Evolutionary conservation across 2,888 invertebrate genomes (phyloP), one percentile per base, ranked within the genome.

Genomic region (Xylota sylvarum): DNA sequence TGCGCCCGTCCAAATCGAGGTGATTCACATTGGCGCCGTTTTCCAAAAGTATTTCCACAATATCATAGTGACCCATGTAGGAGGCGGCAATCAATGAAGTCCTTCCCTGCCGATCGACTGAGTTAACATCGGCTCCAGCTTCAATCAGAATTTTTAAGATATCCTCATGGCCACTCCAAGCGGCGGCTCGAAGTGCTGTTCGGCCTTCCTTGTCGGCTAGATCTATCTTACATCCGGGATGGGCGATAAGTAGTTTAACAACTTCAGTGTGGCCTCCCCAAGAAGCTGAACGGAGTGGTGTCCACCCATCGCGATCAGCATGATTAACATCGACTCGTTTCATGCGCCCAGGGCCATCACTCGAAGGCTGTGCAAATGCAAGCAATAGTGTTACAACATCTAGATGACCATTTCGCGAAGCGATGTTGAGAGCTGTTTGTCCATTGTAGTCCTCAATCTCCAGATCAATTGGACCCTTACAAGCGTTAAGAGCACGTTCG

Each of bases 241-340:
- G 95, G 64, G 95, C 94, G 50, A 98, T 94, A 55, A 98, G 93
- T 12, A 96, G 94, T 88, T 96, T 96, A 0, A 97, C 97, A 0
- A 97, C 96, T 93, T 97, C 96, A 0, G 96, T 96, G 90, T 98
- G 98, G 0, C 98, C 98, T 60, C 98, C 98, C 98, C 98, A 98
- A 10, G 98, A 98, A 19, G 98, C 98, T 4, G 98, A 98, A 74
- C 98, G 93, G 58, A 98, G 93, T 12, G 97, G 97, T 37, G 97
- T 97, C 98, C 97, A 98, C 37, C 97, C 97, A 90, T 97, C 97
- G 64, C 94, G 94, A 92, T 97, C 96, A 6, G 96, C 95, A 90
- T 96, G 96, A 92, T 96, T 96, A 0, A 95, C 95, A 90, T 95
- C 94, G 2, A 96, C 95, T 17, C 95, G 95, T 10, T 91, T 90